Evolutionary conservation across 2,797 vertebrate species (phyloP), one percentile per base, ranked within the genome.

Genomic region (Geotrypetes seraphini): DNA sequence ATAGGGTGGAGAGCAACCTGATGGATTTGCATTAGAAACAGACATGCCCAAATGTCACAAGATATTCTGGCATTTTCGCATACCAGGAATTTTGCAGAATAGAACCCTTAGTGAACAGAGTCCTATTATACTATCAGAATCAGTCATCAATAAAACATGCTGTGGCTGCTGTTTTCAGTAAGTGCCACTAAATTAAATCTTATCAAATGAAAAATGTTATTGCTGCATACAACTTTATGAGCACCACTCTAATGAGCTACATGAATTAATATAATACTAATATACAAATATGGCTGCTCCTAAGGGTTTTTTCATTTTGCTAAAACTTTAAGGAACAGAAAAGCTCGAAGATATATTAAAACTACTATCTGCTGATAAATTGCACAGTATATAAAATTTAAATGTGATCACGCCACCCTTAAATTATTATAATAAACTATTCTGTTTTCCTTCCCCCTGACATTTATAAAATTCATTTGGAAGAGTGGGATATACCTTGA

Each of bases 401-500:
- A 78, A 79, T 79, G 75, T 71, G 70, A 72, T 75, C 71, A 65
- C 46, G 63, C 56, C 47, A 69, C 62, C 59, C 63, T 77, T 69
- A 70, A 73, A 64, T 63, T 74, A 71, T 69, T 78, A 20, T 60
- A 81, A 83, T 79, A 75, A 66, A 41, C 74, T 69, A 71, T 76
- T 76, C 73, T 75, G 72, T 75, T 79, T 75, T 76, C 71, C 69
- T 71, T 19, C 60, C 69, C 78, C 72, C 56, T 78, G 79, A 79
- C 73, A 75, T 68, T 82, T 81, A 78, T 73, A 75, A 83, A 82
- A 81, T 83, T 76, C 73, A 82, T 79, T 75, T 75, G 73, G 70
- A 78, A 69, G 72, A 78, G 69, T 56, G 66, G 78, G 77, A 68
- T 80, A 75, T 82, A 84, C 79, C 75, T 86, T 79, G 60, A 65